Base-by-base conservation (phyloP, 2,797 vertebrate genomes). In the Chaenodraco wilsoni region DNA sequence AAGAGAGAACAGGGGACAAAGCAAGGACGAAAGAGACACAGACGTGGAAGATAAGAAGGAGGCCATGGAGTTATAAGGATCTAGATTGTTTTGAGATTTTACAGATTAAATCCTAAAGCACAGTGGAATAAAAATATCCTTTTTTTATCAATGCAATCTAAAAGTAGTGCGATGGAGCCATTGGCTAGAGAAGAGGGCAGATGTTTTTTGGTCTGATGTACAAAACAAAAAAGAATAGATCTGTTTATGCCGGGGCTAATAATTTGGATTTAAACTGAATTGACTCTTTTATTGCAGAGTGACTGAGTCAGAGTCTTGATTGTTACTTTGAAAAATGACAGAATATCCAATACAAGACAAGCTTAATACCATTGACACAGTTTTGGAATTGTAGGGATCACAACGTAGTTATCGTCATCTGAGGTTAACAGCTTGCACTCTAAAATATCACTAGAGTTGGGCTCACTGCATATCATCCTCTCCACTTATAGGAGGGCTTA, bases 51-150 rank as follows among this genome's bases (percentile, higher is more conserved):
- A 75, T 68, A 84, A 71, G 59, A 70, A 69, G 23, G 65, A 78
- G 71, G 59, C 60, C 23, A 50, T 33, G 60, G 51, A 49, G 37
- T 67, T 46, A 51, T 14, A 31, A 56, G 67, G 50, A 45, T 63
- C 37, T 17, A 51, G 72, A 80, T 80, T 69, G 72, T 65, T 83
- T 78, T 33, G 8, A 87, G 79, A 73, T 82, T 83, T 75, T 67
- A 45, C 21, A 52, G 75, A 81, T 80, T 60, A 74, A 67, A 49
- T 74, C 54, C 57, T 3, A 33, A 74, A 52, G 56, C 70, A 45
- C 37, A 37, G 71, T 49, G 51, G 71, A 76, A 74, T 27, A 59
- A 65, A 50, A 79, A 79, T 48, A 55, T 41, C n/a, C n/a, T 50
- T 49, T 27, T 15, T 9, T 5, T 67, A 77, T 85, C 76, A 31